Evolutionary conservation across 2,888 invertebrate genomes (phyloP).

Genomic region (Prosopocoilus inquinatus): DNA sequence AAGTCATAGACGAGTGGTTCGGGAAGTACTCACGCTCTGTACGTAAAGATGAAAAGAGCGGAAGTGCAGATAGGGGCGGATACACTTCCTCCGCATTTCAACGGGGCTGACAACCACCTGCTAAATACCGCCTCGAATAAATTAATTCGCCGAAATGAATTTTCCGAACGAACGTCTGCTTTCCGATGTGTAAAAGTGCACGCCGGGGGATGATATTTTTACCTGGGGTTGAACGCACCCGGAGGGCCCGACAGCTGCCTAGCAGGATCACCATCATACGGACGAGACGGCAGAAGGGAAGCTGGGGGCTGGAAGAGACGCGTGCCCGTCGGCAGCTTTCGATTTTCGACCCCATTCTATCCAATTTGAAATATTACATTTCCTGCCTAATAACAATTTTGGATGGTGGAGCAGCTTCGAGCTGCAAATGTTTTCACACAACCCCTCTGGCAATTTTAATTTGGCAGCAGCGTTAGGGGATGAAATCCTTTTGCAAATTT

Average conservation of each 20-base stretch:
- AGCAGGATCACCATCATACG: conserved; percentile 1
- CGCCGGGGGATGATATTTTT: conserved; percentile 15
- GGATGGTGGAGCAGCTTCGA: too few species aligned
- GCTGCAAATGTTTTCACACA: too few species aligned
- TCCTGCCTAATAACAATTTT: too few species aligned
- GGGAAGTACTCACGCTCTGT: conserved; percentile 14
- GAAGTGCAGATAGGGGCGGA: conserved; percentile 30
- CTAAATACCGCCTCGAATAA: neutral
- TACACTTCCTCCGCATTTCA: conserved; percentile 14
- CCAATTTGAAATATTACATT: too few species aligned
- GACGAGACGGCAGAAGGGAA: conserved; percentile 13
- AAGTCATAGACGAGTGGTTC: conserved; percentile 24
- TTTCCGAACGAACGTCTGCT: neutral
- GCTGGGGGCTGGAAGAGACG: conserved; percentile 4
- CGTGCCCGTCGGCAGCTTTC: conserved; percentile 11
- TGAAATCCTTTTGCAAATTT: too few species aligned
- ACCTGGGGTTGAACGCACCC: conserved; percentile 10
- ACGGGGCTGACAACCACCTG: conserved; percentile 5
- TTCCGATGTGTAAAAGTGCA: neutral
- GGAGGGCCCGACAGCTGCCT: conserved; percentile 8
- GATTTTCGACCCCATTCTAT: too few species aligned
- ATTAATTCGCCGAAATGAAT: neutral
- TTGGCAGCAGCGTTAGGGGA: too few species aligned
- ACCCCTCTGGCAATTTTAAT: too few species aligned
- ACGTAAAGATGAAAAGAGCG: conserved; percentile 24